phyloP scores from a whole-genome alignment of 2,888 invertebrate species.

The Eristalinus aeneus region DNA sequence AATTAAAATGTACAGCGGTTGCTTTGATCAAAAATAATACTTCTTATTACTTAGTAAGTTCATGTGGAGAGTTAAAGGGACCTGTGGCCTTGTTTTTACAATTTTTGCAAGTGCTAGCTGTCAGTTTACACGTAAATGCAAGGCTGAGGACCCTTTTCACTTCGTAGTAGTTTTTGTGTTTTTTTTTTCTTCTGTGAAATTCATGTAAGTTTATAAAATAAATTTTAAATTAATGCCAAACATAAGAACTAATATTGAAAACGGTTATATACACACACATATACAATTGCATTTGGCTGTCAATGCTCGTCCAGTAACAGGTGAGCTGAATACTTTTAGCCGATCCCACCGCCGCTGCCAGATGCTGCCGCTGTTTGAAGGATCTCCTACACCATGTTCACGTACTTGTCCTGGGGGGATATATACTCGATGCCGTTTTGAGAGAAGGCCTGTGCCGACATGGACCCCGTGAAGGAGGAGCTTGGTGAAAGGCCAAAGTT shows the following conservation, averaged over 20 bases:
- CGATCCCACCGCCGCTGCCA: conserved; percentile 41
- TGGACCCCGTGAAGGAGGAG: conserved; percentile 80
- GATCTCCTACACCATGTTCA: conserved; percentile 81
- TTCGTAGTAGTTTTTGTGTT: not conserved
- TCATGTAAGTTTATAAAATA: not conserved
- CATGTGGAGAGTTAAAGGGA: not conserved
- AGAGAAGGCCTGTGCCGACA: conserved; percentile 80
- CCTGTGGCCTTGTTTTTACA: not conserved
- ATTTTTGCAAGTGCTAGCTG: not conserved
- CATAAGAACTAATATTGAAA: not conserved
- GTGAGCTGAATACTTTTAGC: conserved; percentile 43
- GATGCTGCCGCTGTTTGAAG: conserved; percentile 70
- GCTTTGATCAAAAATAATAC: not conserved
- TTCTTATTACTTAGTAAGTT: not conserved
- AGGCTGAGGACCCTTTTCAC: not conserved
- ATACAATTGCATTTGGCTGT: not conserved
- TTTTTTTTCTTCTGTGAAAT: not conserved
- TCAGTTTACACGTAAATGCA: not conserved
- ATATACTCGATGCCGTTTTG: conserved; percentile 81
- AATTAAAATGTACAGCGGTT: not conserved
- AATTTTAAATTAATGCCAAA: not conserved
- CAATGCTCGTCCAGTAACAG: not conserved
- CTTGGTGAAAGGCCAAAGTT: conserved; percentile 80
- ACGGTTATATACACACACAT: not conserved
- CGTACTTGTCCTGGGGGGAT: conserved; percentile 81